Evolutionary conservation across 2,888 invertebrate species (phyloP).

Genomic region (Hypolimnas misippus): DNA sequence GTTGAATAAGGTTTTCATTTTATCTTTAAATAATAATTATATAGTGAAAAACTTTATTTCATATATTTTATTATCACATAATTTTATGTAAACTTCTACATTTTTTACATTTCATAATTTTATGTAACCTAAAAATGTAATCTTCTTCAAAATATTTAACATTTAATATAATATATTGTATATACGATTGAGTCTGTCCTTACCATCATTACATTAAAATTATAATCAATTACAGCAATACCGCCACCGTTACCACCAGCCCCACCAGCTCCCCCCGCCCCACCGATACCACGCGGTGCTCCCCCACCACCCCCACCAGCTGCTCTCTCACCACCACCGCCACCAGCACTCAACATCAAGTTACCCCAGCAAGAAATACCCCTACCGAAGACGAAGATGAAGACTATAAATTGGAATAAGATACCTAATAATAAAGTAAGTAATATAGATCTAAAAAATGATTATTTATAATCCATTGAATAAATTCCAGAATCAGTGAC

Average conservation of each 20-base stretch:
- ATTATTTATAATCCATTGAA: not conserved
- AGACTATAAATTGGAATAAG: constrained; percentile 99
- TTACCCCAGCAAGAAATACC: constrained; percentile 96
- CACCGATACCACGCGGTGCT: constrained; percentile 67
- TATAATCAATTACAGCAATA: constrained; percentile 62
- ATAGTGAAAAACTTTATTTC: no score
- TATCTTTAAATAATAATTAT: no score
- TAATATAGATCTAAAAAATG: constrained; percentile 6
- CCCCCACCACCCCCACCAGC: constrained; percentile 64
- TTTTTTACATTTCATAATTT: no score
- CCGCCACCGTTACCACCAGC: constrained; percentile 68
- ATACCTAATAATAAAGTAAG: constrained; percentile 94
- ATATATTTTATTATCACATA: no score
- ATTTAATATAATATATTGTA: no score
- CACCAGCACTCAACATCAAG: constrained; percentile 74
- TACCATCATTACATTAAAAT: no score
- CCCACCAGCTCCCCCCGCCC: constrained; percentile 45
- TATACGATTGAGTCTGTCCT: no score
- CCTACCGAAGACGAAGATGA: constrained; percentile 97
- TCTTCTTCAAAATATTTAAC: no score
- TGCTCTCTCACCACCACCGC: constrained; percentile 69
- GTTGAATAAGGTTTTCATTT: no score
- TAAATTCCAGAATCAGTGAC: no score
- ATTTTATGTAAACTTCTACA: no score
- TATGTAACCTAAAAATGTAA: no score